phyloP scores from a whole-genome alignment of 2,797 vertebrate species.

The Peromyscus melanophrys region DNA sequence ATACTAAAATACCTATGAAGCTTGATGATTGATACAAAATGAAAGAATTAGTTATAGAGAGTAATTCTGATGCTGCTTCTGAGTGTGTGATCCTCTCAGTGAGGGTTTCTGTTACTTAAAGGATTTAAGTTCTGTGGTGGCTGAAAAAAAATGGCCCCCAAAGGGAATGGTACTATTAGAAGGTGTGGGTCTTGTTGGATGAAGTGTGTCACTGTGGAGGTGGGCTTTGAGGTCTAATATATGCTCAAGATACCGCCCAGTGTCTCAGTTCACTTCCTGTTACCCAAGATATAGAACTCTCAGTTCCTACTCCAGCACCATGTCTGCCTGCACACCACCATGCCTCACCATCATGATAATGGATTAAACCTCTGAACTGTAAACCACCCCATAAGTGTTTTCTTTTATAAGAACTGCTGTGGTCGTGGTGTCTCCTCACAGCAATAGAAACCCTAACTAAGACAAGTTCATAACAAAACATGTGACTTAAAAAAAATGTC shows the following conservation, averaged over 20 bases:
- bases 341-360: not conserved
- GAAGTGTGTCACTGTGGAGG: not conserved
- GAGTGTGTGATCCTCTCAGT: not conserved
- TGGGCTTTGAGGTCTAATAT: not conserved
- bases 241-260: not conserved
- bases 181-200: not conserved
- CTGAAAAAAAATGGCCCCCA: not conserved
- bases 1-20: not conserved
- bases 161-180: not conserved
- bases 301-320: not conserved
- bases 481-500: slow-evolving; percentile 8
- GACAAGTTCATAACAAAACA: not conserved
- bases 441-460: not conserved
- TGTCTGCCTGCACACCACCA: not conserved
- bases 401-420: not conserved
- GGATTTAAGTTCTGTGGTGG: not conserved
- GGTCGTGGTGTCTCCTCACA: not conserved
- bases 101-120: not conserved
- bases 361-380: not conserved
- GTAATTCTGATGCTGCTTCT: not conserved
- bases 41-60: not conserved
- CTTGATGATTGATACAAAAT: slow-evolving; percentile 8
- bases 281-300: not conserved
- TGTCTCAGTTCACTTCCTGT: not conserved
- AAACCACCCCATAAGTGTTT: not conserved